Conservation (phyloP, 2,113 vertebrate species). For the Oenanthe oenanthe region DNA sequence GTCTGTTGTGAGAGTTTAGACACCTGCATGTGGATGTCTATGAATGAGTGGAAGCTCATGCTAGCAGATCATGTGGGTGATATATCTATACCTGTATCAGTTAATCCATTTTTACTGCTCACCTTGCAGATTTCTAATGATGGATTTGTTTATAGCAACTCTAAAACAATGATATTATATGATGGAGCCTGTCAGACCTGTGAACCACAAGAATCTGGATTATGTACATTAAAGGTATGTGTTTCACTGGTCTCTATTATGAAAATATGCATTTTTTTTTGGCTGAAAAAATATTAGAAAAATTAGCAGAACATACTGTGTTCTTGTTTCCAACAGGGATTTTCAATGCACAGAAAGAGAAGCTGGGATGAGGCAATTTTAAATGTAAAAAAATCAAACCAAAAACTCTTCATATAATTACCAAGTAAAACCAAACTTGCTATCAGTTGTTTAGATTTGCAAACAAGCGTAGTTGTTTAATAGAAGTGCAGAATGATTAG, state of each 20-base stretch:
- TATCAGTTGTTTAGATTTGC: not conserved
- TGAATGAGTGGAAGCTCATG: not conserved
- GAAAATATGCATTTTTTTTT: not conserved
- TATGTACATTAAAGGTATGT: slow-evolving; percentile 83
- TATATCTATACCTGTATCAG: not conserved
- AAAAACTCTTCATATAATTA: not conserved
- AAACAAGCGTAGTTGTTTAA: not conserved
- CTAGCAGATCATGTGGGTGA: not conserved
- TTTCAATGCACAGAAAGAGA: not conserved
- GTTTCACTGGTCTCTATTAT: not conserved
- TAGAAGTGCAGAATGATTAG: not conserved
- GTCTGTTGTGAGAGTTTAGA: not conserved
- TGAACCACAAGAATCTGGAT: slow-evolving; percentile 64
- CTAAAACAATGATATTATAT: slow-evolving; percentile 83
- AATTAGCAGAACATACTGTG: not conserved
- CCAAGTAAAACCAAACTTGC: not conserved
- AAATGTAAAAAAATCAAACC: not conserved
- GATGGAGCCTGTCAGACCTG: slow-evolving; percentile 87
- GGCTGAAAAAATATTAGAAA: not conserved
- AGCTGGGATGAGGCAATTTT: not conserved
- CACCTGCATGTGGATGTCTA: not conserved
- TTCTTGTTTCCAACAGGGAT: not conserved
- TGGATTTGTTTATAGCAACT: slow-evolving; percentile 87
- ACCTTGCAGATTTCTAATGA: slow-evolving; percentile 88
- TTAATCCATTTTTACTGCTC: not conserved